Evolutionary conservation across 2,797 vertebrate species (phyloP), one percentile per base, ranked within the genome.

Genomic region (Dipus sagitta): DNA sequence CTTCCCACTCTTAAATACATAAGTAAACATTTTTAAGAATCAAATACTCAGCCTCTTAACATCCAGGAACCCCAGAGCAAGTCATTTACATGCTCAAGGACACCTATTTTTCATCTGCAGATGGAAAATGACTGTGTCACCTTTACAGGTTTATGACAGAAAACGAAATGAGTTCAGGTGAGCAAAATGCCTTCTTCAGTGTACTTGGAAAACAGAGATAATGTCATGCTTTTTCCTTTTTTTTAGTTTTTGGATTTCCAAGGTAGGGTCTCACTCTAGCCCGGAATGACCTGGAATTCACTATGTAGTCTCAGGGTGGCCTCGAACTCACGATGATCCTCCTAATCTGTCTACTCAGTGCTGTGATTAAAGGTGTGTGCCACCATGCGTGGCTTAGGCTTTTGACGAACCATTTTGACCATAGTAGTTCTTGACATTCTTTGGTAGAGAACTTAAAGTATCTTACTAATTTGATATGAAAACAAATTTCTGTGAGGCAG

Each of bases 401-500:
- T 54, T 54, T 54, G 10, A 54, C 13, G 54, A 13, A 54, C 54
- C 54, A 15, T 15, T 12, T 54, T 54, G 54, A 54, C 54, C 54
- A 54, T 54, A 54, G 54, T 54, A 54, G 54, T 8, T 65, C 78
- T 30, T 78, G 60, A n/a, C 60, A 2, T 6, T 54, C 82, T 92
- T 87, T 78, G 70, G 52, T 3, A 85, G 7, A 60, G 18, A 85
- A 34, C 42, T 42, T 77, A 83, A 88, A 82, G 32, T 47, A 78
- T 65, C 60, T 70, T 70, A 77, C n/a, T 90, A 54, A 82, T n/a
- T 76, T 60, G 60, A 62, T 24, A 72, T 58, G n/a, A 72, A 93
- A 92, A 70, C 75, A 78, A 78, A 26, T 85, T 20, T 64, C 6
- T 64, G 62, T 60, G 58, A 60, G 58, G 62, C 42, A 47, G 42